Base-by-base conservation (phyloP, 2,113 vertebrate genomes). In the Salvelinus sp. region DNA sequence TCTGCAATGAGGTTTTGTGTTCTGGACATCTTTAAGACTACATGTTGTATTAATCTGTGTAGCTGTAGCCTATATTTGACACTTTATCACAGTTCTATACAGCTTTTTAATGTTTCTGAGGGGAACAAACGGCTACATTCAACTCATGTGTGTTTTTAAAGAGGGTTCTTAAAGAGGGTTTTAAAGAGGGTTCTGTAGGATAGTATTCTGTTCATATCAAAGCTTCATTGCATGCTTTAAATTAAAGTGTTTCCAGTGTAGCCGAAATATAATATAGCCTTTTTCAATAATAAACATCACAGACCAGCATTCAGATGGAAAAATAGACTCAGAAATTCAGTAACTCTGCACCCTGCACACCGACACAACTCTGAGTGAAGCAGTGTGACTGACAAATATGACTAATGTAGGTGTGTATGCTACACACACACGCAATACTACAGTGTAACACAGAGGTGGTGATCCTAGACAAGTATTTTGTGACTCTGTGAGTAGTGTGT, bases 191-290 rank as follows among this genome's bases (percentile, higher is more conserved):
- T 74, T 78, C 79, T 81, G 77, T 76, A 84, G 73, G 75, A 77
- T 69, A 84, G 78, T 28, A 73, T 77, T 63, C 58, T 87, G 81
- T 88, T 87, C 85, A 88, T 70, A 71, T 57, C 18, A 33, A 3
- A 76, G 77, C 73, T 75, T 85, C 78, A 81, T 82, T 83, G 77
- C 30, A 63, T 20, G 70, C 57, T 58, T 57, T 78, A 72, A 69
- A 12, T 9, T 0, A 22, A 62, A n/a, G 72, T 82, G 79, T 86
- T 87, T 82, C 84, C 80, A 76, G 44, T 71, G 57, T 4, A 54
- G 10, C n/a, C 50, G 1, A n/a, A 72, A 63, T 44, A 44, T n/a
- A 9, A 22, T 3, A 62, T 1, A 1, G 73, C 64, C 75, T 65
- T 27, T 50, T 77, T 79, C 66, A 48, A n/a, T 73, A 30, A 58